Percentiles rank a stretch among this genome's conserved stretches.
These are phyloP conservation scores for Anoura caudifer DNA, from an alignment of 2,113 vertebrate species.

Conservation along the genomic window DNA sequence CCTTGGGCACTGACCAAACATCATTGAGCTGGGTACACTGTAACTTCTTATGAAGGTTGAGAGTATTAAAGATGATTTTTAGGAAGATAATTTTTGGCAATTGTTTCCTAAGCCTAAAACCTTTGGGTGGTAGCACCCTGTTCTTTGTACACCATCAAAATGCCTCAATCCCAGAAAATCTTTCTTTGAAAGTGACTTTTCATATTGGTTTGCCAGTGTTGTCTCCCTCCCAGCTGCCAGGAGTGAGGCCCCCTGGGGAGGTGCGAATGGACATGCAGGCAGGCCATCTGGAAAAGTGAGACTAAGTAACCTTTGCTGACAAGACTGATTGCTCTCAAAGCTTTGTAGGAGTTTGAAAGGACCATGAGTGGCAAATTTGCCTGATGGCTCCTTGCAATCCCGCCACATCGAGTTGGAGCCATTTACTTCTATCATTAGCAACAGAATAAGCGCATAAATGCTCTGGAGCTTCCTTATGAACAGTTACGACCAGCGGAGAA, in stretches of 20 bases:
- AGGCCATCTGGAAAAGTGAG: not conserved
- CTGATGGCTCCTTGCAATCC: not conserved
- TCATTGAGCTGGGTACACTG: not conserved
- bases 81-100: not conserved
- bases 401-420: not conserved
- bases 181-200: not conserved
- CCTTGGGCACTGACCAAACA: not conserved
- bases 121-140: not conserved
- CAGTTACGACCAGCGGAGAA: not conserved
- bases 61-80: not conserved
- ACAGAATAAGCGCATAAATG: slow-evolving; percentile 30
- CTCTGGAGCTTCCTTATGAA: not conserved
- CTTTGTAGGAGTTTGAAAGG: not conserved
- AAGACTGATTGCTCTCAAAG: not conserved
- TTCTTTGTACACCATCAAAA: not conserved
- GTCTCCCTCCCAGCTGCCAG: not conserved
- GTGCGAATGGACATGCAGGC: not conserved
- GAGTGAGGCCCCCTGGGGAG: not conserved
- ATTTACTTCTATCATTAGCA: slow-evolving; percentile 39
- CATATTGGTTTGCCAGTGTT: not conserved
- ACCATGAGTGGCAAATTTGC: not conserved
- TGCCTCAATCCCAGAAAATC: not conserved
- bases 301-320: slow-evolving; percentile 17
- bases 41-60: not conserved
- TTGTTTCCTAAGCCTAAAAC: not conserved